Conservation (phyloP, 2,797 vertebrate species). For the Dermochelys coriacea region DNA sequence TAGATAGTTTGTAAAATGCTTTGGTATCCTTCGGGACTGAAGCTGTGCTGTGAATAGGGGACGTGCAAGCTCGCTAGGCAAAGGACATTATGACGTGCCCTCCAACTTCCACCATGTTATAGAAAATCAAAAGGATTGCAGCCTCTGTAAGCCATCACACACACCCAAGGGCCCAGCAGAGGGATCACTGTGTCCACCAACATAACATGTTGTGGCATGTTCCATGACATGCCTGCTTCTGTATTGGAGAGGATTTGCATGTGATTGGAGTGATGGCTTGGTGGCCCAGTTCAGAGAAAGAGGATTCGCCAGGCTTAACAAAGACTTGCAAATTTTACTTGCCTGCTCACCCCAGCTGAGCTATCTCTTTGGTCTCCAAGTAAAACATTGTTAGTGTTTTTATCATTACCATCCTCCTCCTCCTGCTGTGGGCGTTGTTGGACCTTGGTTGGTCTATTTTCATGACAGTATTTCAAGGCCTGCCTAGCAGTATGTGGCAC, state of each 20-base stretch:
- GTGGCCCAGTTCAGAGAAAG: rapidly evolving
- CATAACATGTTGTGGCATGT: rapidly evolving
- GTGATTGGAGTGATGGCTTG: neutral
- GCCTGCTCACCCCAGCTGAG: neutral
- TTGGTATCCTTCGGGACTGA: neutral
- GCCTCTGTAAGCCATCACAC: neutral
- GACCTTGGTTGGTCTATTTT: neutral
- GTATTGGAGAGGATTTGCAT: neutral
- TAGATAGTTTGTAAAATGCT: neutral
- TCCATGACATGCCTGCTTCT: neutral
- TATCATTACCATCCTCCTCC: neutral
- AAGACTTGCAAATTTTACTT: neutral
- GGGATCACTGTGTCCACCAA: neutral
- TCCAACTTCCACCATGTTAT: neutral
- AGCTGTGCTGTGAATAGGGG: neutral
- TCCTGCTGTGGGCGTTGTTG: rapidly evolving
- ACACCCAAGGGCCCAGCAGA: neutral
- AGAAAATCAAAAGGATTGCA: neutral
- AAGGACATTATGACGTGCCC: neutral
- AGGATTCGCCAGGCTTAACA: rapidly evolving
- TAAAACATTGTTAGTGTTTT: neutral
- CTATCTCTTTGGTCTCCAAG: neutral
- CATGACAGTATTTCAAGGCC: neutral
- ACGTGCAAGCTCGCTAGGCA: too few species aligned
- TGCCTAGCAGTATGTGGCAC: neutral